These are phyloP conservation scores for Alcis repandata DNA, from an alignment of 2,888 invertebrate species.

Conservation along the genomic window DNA sequence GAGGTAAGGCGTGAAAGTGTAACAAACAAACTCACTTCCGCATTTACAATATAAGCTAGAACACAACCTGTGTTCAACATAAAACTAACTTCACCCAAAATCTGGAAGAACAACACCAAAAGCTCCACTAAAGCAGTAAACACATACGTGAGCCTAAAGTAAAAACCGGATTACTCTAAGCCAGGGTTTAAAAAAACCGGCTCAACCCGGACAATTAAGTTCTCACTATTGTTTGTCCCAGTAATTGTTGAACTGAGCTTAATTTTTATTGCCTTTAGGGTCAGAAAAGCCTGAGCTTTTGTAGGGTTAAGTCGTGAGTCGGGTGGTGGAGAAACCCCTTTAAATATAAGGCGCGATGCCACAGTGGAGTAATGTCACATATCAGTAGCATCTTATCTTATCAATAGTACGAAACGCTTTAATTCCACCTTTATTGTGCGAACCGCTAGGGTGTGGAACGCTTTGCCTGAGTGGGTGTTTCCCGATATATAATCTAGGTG, in stretches of 20 bases:
- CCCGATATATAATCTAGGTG: too few species aligned
- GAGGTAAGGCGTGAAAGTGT: too few species aligned
- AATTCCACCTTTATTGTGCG: too few species aligned
- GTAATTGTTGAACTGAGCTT: conserved; percentile 47
- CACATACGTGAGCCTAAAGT: conserved; percentile 16
- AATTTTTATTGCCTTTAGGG: conserved; percentile 50
- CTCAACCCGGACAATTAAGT: conserved; percentile 44
- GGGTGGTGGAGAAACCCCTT: conserved; percentile 44
- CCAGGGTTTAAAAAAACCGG: conserved; percentile 36
- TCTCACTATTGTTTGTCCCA: conserved; percentile 44
- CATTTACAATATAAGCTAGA: too few species aligned
- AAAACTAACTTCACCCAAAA: too few species aligned
- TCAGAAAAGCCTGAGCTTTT: conserved; percentile 44
- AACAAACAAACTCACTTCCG: too few species aligned
- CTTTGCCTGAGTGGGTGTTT: too few species aligned
- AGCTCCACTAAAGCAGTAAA: conserved; percentile 17
- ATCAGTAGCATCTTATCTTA: conserved; percentile 15
- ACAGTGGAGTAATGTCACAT: conserved; percentile 30
- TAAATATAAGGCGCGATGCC: conserved; percentile 46
- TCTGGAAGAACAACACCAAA: neutral
- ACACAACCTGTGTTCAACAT: too few species aligned
- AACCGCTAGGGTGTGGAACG: too few species aligned
- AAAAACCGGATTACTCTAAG: conserved; percentile 22
- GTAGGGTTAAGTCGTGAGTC: conserved; percentile 50
- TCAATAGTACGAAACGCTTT: too few species aligned